phyloP scores from a whole-genome alignment of 37 sponge, comb jelly and placozoan species.

The Ephydatia muelleri region DNA sequence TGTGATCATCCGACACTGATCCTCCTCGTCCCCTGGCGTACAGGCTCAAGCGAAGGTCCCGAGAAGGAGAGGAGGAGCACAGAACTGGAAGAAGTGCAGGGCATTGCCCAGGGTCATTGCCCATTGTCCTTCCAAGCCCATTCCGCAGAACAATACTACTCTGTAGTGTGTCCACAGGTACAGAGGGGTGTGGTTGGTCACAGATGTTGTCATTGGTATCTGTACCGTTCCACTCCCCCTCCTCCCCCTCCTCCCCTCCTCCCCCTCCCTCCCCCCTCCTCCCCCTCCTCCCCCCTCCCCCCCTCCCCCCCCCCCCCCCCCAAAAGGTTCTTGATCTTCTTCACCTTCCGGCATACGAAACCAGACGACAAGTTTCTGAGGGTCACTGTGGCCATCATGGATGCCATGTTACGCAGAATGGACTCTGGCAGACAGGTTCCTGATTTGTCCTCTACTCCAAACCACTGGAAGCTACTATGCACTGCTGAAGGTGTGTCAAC shows the following conservation, averaged over 20 bases:
- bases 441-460: constrained; percentile 37
- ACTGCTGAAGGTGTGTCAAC: constrained; percentile 22
- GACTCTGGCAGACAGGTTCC: constrained; percentile 6
- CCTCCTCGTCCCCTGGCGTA: neutral
- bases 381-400: constrained; percentile 46
- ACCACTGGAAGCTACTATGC: constrained; percentile 10
- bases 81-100: constrained; percentile 59
- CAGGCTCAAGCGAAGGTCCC: neutral
- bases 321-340: constrained; percentile 44
- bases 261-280: too few species aligned
- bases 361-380: constrained; percentile 19
- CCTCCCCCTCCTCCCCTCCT: too few species aligned
- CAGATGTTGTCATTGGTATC: neutral
- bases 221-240: too few species aligned
- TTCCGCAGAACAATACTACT: constrained; percentile 58
- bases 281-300: too few species aligned
- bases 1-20: neutral
- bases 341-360: neutral
- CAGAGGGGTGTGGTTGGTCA: constrained; percentile 1
- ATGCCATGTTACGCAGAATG: constrained; percentile 36
- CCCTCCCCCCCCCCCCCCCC: too few species aligned
- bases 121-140: constrained; percentile 51
- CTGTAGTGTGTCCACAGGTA: constrained; percentile 76
- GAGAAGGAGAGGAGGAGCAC: neutral
- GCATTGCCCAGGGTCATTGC: constrained; percentile 61